phyloP scores from a whole-genome alignment of 2,888 invertebrate species.

The Papilio demoleus region DNA sequence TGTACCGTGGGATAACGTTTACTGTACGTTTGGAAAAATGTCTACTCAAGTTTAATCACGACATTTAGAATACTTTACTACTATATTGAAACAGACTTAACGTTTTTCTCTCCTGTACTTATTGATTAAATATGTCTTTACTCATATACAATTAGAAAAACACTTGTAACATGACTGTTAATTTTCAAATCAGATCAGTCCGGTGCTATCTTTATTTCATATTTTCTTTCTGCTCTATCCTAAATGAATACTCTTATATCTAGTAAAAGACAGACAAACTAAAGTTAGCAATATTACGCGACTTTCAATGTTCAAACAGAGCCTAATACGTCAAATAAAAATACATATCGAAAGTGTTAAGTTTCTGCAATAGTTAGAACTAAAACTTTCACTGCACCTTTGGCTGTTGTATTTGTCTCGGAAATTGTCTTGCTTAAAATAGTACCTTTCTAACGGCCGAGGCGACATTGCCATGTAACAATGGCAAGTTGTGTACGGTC shows the following conservation, averaged over 20 bases:
- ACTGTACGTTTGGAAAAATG: slow-evolving; percentile 37
- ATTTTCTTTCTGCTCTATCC: neutral
- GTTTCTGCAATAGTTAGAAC: slow-evolving; percentile 7
- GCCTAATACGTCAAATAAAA: neutral
- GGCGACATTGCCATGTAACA: slow-evolving; percentile 4
- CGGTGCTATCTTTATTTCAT: too few species aligned
- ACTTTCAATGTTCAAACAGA: neutral
- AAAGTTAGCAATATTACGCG: neutral
- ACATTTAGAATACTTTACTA: neutral
- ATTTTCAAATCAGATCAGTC: too few species aligned
- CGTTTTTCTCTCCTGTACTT: neutral
- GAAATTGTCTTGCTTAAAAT: slow-evolving; percentile 13
- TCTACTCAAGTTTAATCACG: slow-evolving; percentile 16
- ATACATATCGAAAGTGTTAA: neutral
- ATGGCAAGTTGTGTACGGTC: slow-evolving; percentile 11
- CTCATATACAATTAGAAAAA: too few species aligned
- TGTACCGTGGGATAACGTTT: slow-evolving; percentile 51
- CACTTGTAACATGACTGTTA: too few species aligned
- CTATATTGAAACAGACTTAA: neutral
- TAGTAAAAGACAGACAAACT: neutral
- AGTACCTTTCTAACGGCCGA: slow-evolving; percentile 17
- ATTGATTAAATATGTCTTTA: neutral
- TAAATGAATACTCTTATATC: neutral
- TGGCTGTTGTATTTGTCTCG: slow-evolving; percentile 9
- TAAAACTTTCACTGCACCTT: slow-evolving; percentile 32